Base-by-base conservation (phyloP, 1,140 invertebrate species). In the Conopomorpha cramerella region DNA sequence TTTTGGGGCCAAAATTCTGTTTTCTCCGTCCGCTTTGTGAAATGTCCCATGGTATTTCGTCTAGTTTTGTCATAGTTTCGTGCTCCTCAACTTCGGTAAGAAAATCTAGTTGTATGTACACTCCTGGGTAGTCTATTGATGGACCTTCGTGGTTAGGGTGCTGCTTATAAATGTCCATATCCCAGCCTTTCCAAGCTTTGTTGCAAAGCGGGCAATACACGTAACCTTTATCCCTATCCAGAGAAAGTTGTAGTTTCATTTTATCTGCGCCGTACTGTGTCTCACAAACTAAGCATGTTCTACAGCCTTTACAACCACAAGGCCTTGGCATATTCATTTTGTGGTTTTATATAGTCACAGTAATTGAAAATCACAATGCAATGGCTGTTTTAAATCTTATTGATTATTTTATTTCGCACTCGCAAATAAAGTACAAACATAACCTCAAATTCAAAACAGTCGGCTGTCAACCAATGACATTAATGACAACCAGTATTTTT, bases 1-100 rank as follows among this genome's bases (percentile, higher is more conserved):
- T 95, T 79, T 98, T 98, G 2, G 97, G 96, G 8, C 97, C 97
- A 81, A 88, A 99, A 76, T 99, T 98, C 85, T 97, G 95, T 74
- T 99, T 99, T 42, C 91, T 84, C 34, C 97, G 81, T 2, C 96
- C 97, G 71, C 95, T 98, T 76, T 99, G 96, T 1, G 96, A 99
- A 19, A 82, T 77, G 42, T 90, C 86, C 95, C 96, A 99, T 2
- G 89, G 85, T 31, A 93, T 77, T 34, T 79, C 61, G 71, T 98
- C 93, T 31, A 98, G 86, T 12, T 82, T 77, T 30, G 78, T 51
- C 19, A 92, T 81, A 12, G 98, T 68, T 8, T 59, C 42, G 0
- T 57, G 39, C 54, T 92, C 89, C 74, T 98, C 95, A 23, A 82
- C 57, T 31, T 66, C 47, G 18, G 66, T 84, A 36, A 98, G 72